A percentile compares a stretch with the other conserved stretches of the same genome.
phyloP scores from a whole-genome alignment of 2,888 invertebrate genomes.

The Mythimna pallens region DNA sequence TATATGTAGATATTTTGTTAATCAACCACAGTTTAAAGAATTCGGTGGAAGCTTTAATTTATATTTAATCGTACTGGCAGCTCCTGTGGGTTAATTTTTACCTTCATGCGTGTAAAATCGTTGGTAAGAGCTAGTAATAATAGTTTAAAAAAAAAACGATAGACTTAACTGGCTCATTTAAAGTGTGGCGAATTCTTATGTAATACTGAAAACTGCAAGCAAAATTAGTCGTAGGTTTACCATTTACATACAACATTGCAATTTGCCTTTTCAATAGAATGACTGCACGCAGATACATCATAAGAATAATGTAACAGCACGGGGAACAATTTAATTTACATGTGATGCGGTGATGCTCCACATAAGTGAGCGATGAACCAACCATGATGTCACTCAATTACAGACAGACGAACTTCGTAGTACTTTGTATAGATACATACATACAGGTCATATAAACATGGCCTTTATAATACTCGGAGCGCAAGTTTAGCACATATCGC shows the following conservation, averaged over 20 bases:
- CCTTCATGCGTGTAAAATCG: no score
- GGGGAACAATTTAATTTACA: constrained; percentile 42
- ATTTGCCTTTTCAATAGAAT: constrained; percentile 21
- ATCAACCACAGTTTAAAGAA: no score
- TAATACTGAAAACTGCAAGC: not conserved
- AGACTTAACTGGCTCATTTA: not conserved
- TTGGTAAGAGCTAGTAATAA: no score
- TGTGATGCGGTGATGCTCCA: constrained; percentile 28
- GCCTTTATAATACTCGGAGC: not conserved
- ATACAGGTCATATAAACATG: not conserved
- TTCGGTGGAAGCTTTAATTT: no score
- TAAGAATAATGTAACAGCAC: constrained; percentile 33
- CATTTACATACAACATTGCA: not conserved
- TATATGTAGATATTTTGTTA: no score
- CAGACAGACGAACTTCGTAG: constrained; percentile 10
- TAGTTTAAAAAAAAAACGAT: no score
- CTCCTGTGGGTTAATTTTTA: no score
- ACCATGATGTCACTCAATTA: constrained; percentile 53
- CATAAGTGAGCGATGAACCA: constrained; percentile 25
- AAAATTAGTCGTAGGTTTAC: not conserved
- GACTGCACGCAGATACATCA: constrained; percentile 14
- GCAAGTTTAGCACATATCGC: not conserved
- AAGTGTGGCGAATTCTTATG: not conserved
- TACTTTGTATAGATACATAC: not conserved
- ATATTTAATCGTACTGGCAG: no score